A percentile compares a stretch with the other conserved stretches of the same genome.
These are phyloP conservation scores for Sinelater perroti DNA, from an alignment of 2,888 invertebrate genomes.

Conservation along the genomic window DNA sequence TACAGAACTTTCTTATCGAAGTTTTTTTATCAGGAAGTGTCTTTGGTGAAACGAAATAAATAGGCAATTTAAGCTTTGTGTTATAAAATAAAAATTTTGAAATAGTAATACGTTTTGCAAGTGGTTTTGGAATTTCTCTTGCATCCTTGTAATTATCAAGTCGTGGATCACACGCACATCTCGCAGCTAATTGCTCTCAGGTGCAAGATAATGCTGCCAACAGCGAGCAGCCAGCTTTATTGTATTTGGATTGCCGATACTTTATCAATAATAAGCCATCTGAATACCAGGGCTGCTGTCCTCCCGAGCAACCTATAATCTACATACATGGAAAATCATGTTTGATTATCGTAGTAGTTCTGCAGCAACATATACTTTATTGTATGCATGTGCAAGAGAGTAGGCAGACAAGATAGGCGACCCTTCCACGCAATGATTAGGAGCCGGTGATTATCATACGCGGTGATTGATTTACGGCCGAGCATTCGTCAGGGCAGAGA, in stretches of 20 bases:
- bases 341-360: constrained; percentile 16
- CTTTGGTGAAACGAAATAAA: no score
- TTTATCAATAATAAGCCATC: neutral
- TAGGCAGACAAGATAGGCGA: constrained; percentile 16
- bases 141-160: no score
- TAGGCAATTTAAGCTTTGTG: no score
- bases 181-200: no score
- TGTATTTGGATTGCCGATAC: neutral
- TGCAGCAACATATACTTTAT: constrained; percentile 12
- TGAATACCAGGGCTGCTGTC: neutral
- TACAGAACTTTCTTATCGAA: no score
- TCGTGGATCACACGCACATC: no score
- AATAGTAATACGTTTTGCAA: no score
- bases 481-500: neutral
- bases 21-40: no score
- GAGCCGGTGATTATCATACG: constrained; percentile 11
- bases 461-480: constrained; percentile 10
- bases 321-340: constrained; percentile 7
- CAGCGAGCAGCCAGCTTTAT: no score
- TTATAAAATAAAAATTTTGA: no score
- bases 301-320: constrained; percentile 4
- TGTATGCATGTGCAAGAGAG: constrained; percentile 10
- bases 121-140: no score
- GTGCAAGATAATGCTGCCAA: no score
- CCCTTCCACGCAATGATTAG: constrained; percentile 19